Evolutionary conservation across 2,888 invertebrate genomes (phyloP), one percentile per base, ranked within the genome.

Genomic region (Emmelina monodactyla): DNA sequence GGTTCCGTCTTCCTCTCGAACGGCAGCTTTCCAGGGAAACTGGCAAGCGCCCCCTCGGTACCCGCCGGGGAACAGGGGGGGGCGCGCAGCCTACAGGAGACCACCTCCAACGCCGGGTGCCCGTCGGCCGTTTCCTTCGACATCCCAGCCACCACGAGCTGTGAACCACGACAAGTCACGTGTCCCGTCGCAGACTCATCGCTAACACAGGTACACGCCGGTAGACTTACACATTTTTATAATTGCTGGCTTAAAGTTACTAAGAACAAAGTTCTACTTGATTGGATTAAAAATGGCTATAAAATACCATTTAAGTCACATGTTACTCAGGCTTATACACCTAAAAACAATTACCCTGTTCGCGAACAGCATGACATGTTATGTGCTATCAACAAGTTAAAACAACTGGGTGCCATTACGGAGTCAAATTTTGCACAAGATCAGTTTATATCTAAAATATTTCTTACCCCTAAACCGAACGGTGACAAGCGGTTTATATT

Each of bases 371-470:
- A 11, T 28, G 28, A 28, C 28, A 28, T 28, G 28, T 11, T 28
- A 28, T 3, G 3, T 3, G 28, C 28, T 11, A 28, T 28, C 4
- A 28, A 28, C n/a, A 28, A 28, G 3, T 11, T 28, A n/a, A 28
- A 28, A 28, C 7, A 28, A 11, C n/a, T 28, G n/a, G 28, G 28
- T 28, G 28, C 28, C 11, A 28, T 30, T 14, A 6, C 13, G 3
- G 14, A 13, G 14, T 14, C 9, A 6, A 30, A 5, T 3, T 6
- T 9, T 13, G 7, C 14, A 14, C 12, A 14, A 13, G 30, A 31
- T 31, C 31, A 31, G n/a, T 31, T 16, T 31, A 31, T 31, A 7
- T 31, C 31, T 16, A 31, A 19, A 31, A 19, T 31, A 31, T 31
- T 31, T n/a, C 19, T 31, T 3, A 11, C 16, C 6, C 31, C 31